Percentiles rank a stretch among this genome's conserved stretches.
These are phyloP conservation scores for Edolisoma coerulescens DNA, from an alignment of 2,113 vertebrate genomes.

Conservation along the genomic window DNA sequence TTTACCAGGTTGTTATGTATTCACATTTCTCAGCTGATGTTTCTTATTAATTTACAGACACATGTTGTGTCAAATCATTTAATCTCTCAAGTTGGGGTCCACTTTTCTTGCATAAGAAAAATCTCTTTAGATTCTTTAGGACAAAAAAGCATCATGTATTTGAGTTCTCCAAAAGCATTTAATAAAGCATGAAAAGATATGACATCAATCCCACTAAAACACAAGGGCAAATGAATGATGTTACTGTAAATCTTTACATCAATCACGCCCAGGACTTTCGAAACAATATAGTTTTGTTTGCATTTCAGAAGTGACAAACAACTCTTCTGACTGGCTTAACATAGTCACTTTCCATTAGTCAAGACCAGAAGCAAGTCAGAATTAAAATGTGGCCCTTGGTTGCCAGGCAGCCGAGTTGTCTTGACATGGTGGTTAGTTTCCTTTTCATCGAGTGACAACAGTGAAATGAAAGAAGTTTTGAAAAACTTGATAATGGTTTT, in stretches of 20 bases:
- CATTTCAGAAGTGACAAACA: slow-evolving; percentile 99
- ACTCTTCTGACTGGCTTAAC: slow-evolving; percentile 96
- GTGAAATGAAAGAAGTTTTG: slow-evolving; percentile 99
- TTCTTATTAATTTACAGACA: slow-evolving; percentile 89
- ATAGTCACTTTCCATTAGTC: slow-evolving; percentile 98
- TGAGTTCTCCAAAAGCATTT: slow-evolving; percentile 84
- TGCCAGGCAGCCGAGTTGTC: slow-evolving; percentile 99
- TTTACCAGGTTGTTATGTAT: slow-evolving; percentile 72
- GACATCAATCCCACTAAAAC: slow-evolving; percentile 93
- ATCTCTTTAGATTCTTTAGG: slow-evolving; percentile 71
- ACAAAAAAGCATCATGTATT: slow-evolving; percentile 86
- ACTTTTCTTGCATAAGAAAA: slow-evolving; percentile 59
- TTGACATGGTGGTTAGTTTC: slow-evolving; percentile 99
- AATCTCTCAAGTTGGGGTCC: slow-evolving; percentile 79
- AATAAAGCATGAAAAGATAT: slow-evolving; percentile 98
- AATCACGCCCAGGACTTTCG: slow-evolving; percentile 86
- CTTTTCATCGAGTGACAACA: slow-evolving; percentile 99
- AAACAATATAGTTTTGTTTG: slow-evolving; percentile 99
- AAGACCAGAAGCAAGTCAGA: slow-evolving; percentile 96
- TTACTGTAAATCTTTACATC: slow-evolving; percentile 94
- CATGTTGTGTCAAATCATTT: slow-evolving; percentile 84
- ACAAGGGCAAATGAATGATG: slow-evolving; percentile 95
- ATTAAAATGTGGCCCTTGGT: slow-evolving; percentile 96
- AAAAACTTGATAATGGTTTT: slow-evolving; percentile 99
- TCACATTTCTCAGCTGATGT: slow-evolving; percentile 71